A percentile compares a stretch with the other conserved stretches of the same genome.
Evolutionary conservation across 2,888 invertebrate genomes (phyloP).

Genomic region (Plebejus anna): DNA sequence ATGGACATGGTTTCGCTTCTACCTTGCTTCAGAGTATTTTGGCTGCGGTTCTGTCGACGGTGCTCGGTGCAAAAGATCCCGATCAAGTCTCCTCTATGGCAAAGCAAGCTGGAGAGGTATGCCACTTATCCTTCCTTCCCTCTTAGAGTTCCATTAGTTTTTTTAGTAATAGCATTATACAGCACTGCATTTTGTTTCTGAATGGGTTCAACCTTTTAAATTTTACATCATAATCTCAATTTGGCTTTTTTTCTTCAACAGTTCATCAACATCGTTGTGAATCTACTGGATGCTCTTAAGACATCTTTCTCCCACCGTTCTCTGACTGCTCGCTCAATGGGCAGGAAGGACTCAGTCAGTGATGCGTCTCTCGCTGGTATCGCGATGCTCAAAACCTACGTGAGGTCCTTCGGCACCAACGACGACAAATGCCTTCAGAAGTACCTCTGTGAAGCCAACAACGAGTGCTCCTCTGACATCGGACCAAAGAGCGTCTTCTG

Average conservation of each 20-base stretch:
- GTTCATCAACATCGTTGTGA: conserved; percentile 96
- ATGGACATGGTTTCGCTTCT: conserved; percentile 78
- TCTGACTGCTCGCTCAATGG: conserved; percentile 89
- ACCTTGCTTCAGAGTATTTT: conserved; percentile 91
- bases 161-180: conserved; percentile 25
- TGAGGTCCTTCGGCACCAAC: conserved; percentile 86
- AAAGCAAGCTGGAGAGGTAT: conserved; percentile 97
- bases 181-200: not conserved
- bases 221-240: conserved; percentile 7
- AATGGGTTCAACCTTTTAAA: not conserved
- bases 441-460: conserved; percentile 94
- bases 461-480: conserved; percentile 90
- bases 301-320: conserved; percentile 96
- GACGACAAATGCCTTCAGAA: conserved; percentile 92
- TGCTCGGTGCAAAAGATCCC: conserved; percentile 94
- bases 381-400: conserved; percentile 93
- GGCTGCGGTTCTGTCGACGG: conserved; percentile 93
- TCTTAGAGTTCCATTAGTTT: conserved; percentile 45
- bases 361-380: conserved; percentile 94
- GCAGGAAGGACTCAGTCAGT: conserved; percentile 92
- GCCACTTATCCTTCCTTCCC: conserved; percentile 75
- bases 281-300: conserved; percentile 93
- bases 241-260: conserved; percentile 54
- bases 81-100: conserved; percentile 96
- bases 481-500: conserved; percentile 93